Percentiles rank a stretch among this genome's conserved stretches.
Conservation (phyloP, 2,888 invertebrate genomes). For the Sinhomidia bicolor region DNA sequence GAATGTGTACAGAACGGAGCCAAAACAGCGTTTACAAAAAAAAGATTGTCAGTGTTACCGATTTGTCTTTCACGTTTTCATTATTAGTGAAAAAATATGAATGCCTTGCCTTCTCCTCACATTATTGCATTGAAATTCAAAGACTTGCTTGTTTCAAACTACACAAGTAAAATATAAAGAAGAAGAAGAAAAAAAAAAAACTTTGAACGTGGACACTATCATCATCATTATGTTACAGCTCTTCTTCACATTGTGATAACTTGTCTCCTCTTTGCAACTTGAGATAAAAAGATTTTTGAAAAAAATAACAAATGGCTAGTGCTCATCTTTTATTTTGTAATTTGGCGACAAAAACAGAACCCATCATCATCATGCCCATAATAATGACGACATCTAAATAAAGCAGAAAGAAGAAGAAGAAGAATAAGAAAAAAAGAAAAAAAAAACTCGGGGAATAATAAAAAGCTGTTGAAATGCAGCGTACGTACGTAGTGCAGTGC, state of each 20-base stretch:
- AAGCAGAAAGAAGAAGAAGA: background rate
- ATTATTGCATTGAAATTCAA: too few species aligned
- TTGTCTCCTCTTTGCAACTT: background rate
- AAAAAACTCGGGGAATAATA: constrained; percentile 12
- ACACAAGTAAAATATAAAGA: too few species aligned
- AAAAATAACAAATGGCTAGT: constrained; percentile 8
- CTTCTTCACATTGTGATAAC: constrained; percentile 30
- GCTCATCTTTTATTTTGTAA: constrained; percentile 1
- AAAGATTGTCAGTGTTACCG: constrained; percentile 16
- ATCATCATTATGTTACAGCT: background rate
- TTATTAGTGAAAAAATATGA: constrained; percentile 3
- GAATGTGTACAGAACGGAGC: background rate
- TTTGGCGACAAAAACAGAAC: constrained; percentile 19
- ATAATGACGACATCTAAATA: constrained; percentile 25
- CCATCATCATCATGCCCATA: constrained; percentile 10
- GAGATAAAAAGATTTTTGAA: constrained; percentile 13
- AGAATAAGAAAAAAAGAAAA: background rate
- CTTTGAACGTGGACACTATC: background rate
- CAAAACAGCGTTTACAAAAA: background rate
- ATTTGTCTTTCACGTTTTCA: constrained; percentile 14
- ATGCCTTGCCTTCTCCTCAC: background rate
- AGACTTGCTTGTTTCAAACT: too few species aligned
- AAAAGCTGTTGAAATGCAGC: background rate
- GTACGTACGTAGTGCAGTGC: background rate
- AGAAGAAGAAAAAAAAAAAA: background rate